Percentiles rank a stretch among this genome's conserved stretches.
These are phyloP conservation scores for Philopedon plagiatum DNA, from an alignment of 2,888 invertebrate species.

Conservation along the genomic window DNA sequence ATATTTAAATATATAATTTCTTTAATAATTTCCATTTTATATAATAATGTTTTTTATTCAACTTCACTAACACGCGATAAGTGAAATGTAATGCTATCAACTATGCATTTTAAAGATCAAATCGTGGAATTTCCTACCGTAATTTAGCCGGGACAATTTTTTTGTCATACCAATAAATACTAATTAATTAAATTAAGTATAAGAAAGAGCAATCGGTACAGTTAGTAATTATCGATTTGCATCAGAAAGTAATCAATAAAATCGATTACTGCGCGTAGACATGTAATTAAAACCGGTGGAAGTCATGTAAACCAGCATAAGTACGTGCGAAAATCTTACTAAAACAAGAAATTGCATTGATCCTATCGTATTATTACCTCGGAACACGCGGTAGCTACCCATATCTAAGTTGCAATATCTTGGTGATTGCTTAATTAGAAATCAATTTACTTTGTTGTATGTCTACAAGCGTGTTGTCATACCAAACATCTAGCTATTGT, in stretches of 20 bases:
- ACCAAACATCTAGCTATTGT: no score
- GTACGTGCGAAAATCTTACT: slow-evolving; percentile 39
- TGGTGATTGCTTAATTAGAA: slow-evolving; percentile 6
- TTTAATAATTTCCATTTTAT: neutral
- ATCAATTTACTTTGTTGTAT: slow-evolving; percentile 22
- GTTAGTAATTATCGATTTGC: neutral
- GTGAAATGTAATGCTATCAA: slow-evolving; percentile 11
- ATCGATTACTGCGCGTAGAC: neutral
- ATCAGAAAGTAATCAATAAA: slow-evolving; percentile 8
- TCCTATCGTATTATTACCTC: slow-evolving; percentile 40
- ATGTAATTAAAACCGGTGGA: slow-evolving; percentile 13
- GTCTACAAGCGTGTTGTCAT: no score
- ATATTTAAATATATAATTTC: neutral
- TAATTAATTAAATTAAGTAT: neutral
- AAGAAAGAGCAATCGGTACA: neutral
- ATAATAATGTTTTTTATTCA: slow-evolving; percentile 1
- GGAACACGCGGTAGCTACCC: slow-evolving; percentile 39
- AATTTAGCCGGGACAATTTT: neutral
- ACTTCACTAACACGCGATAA: neutral
- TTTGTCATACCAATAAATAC: neutral
- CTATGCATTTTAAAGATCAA: slow-evolving; percentile 1
- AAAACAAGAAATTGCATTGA: slow-evolving; percentile 43
- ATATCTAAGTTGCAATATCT: slow-evolving; percentile 16
- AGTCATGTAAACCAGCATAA: slow-evolving; percentile 8
- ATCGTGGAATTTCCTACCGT: neutral